Base-by-base conservation (phyloP, 2,888 invertebrate species). In the Nomada fabriciana region DNA sequence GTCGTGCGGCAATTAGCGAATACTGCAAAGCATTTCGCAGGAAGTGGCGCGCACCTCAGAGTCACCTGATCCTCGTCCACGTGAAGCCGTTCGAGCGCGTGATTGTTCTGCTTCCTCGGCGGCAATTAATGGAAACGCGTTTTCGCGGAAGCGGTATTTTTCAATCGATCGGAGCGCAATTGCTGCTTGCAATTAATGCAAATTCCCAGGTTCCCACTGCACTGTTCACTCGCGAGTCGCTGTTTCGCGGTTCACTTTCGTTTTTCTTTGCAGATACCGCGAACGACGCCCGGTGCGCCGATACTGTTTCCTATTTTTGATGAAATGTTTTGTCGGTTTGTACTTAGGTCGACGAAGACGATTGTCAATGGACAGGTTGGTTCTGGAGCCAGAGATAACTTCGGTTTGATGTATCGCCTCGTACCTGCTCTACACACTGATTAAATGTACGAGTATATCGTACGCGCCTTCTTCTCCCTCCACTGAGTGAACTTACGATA, bases 391-490 rank as follows among this genome's bases (percentile, higher is more conserved):
- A 13, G 29, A 42, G 63, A 3, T n/a, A 57, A 5, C 23, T 57
- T 63, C 9, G 10, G 68, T 77, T 78, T 65, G 53, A 63, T 73
- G 82, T 60, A 59, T 55, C 57, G 65, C 18, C 76, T 25, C 43
- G 47, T 73, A 78, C 75, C 80, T 85, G 73, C 59, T 75, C 68
- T 59, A n/a, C 57, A 77, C 72, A 53, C 74, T 60, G 80, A 80
- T 79, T 80, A 74, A 78, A 87, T 85, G 76, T 77, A 82, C 87
- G 79, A 80, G 73, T 79, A 83, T 83, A 76, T 79, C 71, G 74
- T 82, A 80, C 86, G 84, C 71, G 80, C 65, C 68, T n/a, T 25
- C 43, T 52, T 43, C 80, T 80, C 85, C 74, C 78, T 70, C 76
- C 64, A 82, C 53, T 52, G 29, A 13, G 0, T 20, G 59, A 47